Percentiles rank a stretch among this genome's conserved stretches.
These are phyloP conservation scores for Abscondita cerata DNA, from an alignment of 2,888 invertebrate genomes.

Conservation along the genomic window DNA sequence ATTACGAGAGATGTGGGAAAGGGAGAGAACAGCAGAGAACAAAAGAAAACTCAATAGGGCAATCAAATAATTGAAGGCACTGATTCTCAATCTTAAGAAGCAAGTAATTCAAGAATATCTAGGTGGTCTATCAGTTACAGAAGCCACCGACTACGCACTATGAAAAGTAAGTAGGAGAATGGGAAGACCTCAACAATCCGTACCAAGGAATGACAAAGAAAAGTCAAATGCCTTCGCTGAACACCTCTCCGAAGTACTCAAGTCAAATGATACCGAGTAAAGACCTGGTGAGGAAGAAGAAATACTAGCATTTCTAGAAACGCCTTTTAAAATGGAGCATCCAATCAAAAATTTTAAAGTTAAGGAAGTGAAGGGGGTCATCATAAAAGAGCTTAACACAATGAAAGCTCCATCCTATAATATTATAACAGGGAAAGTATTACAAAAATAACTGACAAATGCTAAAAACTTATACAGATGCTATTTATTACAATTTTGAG, in stretches of 20 bases:
- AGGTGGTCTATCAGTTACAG: background rate
- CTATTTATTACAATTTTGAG: background rate
- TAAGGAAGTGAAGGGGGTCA: too few species aligned
- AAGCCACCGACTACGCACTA: background rate
- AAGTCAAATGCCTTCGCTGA: background rate
- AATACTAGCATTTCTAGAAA: too few species aligned
- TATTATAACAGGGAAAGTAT: too few species aligned
- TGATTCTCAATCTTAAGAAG: background rate
- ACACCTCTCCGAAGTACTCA: too few species aligned
- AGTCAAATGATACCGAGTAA: background rate
- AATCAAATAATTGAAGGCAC: background rate
- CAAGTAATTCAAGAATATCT: background rate
- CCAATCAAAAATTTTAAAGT: too few species aligned
- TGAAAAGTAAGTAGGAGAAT: background rate
- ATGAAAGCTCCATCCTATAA: background rate
- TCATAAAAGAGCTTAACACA: background rate
- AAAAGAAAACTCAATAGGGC: conserved; percentile 7
- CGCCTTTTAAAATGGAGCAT: background rate
- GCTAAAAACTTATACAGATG: background rate
- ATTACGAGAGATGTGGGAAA: conserved; percentile 1
- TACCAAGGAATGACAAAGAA: background rate
- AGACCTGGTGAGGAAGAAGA: background rate
- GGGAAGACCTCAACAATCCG: background rate
- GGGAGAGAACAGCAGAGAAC: conserved; percentile 1
- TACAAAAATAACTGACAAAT: background rate